phyloP scores from a whole-genome alignment of 2,797 vertebrate species.

The Rhinoraja longicauda region DNA sequence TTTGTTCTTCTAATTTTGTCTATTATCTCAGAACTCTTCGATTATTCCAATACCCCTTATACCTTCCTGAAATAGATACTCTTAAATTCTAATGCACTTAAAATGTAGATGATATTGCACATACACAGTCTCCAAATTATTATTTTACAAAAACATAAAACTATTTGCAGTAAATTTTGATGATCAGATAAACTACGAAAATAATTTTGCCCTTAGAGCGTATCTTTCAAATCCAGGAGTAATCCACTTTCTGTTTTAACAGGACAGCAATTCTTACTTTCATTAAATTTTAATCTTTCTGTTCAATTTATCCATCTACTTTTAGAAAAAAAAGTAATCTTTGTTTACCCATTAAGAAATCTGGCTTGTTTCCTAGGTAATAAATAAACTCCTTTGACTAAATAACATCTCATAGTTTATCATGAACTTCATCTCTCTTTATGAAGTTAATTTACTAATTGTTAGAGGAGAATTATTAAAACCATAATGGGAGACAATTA shows the following conservation, averaged over 20 bases:
- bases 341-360: neutral
- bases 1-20: neutral
- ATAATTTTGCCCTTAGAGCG: neutral
- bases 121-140: neutral
- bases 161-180: neutral
- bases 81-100: neutral
- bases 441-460: neutral
- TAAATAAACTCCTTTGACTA: neutral
- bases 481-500: neutral
- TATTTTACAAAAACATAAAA: neutral
- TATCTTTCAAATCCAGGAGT: neutral
- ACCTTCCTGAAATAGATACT: neutral
- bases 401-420: neutral
- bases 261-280: neutral
- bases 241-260: neutral
- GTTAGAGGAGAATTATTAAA: slow-evolving; percentile 8
- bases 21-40: neutral
- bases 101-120: neutral
- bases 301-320: slow-evolving; percentile 20
- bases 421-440: neutral
- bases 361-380: neutral
- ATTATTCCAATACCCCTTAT: neutral
- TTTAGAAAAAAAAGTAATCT: neutral
- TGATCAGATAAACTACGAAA: slow-evolving; percentile 2
- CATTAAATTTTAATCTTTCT: neutral